phyloP scores from a whole-genome alignment of 1,140 invertebrate species.

The Bombus confusus region DNA sequence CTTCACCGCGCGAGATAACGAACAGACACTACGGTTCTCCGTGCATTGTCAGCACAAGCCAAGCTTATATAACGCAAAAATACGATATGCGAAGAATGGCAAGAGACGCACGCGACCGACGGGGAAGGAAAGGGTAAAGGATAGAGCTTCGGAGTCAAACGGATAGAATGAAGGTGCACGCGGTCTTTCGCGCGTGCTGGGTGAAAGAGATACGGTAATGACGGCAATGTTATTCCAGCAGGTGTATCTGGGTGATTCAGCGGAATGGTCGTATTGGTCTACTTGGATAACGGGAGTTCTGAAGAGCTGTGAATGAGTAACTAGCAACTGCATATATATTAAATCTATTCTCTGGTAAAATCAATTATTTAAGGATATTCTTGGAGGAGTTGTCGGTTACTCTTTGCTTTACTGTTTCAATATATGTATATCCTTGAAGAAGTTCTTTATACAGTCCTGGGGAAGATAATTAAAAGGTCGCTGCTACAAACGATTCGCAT shows the following conservation, averaged over 20 bases:
- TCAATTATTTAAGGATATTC: background rate
- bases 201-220: background rate
- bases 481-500: no score
- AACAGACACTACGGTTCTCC: conserved; percentile 7
- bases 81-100: conserved; percentile 4
- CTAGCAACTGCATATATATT: background rate
- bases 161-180: background rate
- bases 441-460: no score
- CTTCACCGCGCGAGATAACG: conserved; percentile 26
- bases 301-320: background rate
- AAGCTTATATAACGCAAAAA: conserved; percentile 22
- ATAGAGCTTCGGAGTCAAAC: background rate
- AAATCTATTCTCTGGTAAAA: background rate
- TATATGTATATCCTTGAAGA: no score
- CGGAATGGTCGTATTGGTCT: background rate
- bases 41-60: background rate
- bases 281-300: background rate
- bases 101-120: background rate
- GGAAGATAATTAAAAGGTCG: no score
- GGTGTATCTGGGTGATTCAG: background rate
- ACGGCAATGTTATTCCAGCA: background rate
- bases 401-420: no score
- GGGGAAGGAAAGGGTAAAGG: background rate
- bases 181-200: background rate
- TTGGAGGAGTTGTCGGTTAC: no score